Evolutionary conservation across 2,797 vertebrate species (phyloP).

Genomic region (Enteromius mattozi): DNA sequence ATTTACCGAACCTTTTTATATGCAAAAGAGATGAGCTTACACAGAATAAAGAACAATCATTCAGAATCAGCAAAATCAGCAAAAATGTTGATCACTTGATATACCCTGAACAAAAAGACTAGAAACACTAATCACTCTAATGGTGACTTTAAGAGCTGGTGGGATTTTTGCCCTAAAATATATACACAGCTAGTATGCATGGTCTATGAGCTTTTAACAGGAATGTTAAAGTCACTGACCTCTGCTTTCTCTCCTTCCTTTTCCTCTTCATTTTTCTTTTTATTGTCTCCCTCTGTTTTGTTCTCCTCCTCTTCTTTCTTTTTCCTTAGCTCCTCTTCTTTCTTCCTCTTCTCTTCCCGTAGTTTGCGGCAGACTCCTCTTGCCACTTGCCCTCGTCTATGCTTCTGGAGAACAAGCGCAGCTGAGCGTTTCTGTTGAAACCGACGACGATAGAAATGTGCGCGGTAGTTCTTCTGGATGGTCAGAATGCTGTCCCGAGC

Average conservation of each 20-base stretch:
- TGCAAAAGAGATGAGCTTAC: not conserved
- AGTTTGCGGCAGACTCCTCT: constrained; percentile 79
- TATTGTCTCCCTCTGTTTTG: constrained; percentile 60
- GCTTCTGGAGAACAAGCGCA: constrained; percentile 83
- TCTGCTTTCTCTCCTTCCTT: constrained; percentile 28
- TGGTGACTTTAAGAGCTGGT: not conserved
- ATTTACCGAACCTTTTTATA: not conserved
- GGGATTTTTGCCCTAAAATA: not conserved
- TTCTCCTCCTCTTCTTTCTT: constrained; percentile 72
- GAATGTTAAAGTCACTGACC: not conserved
- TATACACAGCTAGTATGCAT: not conserved
- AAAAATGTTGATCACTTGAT: not conserved
- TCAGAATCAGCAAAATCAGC: not conserved
- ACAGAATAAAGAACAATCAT: not conserved
- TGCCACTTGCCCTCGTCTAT: constrained; percentile 86
- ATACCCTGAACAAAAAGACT: not conserved
- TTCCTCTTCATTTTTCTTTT: constrained; percentile 46
- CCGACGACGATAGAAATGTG: constrained; percentile 76
- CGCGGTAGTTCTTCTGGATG: constrained; percentile 89
- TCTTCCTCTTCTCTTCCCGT: constrained; percentile 77
- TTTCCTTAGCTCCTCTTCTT: constrained; percentile 72
- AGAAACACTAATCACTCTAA: not conserved
- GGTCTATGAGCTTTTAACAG: not conserved
- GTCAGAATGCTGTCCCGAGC: constrained; percentile 79
- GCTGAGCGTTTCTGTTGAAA: constrained; percentile 80